Percentiles rank a stretch among this genome's conserved stretches.
Conservation (phyloP, 2,113 vertebrate genomes). For the Numenius arquata region DNA sequence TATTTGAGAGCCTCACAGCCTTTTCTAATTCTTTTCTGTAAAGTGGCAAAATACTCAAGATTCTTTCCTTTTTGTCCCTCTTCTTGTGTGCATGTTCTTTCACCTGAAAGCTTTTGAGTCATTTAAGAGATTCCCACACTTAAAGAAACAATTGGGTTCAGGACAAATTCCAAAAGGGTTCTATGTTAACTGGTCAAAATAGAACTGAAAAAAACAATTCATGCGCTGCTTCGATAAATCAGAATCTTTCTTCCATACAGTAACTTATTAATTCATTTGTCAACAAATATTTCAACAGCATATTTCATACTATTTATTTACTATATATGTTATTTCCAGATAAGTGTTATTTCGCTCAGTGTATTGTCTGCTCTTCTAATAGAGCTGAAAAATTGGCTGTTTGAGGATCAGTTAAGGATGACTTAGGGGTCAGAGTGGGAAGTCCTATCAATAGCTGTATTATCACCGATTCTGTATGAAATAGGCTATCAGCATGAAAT, state of each 20-base stretch:
- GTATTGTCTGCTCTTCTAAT: neutral
- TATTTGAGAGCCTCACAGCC: neutral
- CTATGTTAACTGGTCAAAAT: neutral
- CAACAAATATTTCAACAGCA: neutral
- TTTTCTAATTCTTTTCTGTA: neutral
- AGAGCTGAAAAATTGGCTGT: neutral
- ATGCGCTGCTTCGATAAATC: neutral
- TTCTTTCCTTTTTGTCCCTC: neutral
- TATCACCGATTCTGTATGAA: neutral
- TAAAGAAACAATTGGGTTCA: neutral
- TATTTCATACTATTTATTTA: neutral
- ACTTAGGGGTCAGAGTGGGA: neutral
- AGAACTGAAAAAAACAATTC: neutral
- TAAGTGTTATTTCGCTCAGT: neutral
- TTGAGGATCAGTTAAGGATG: neutral
- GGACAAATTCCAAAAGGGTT: neutral
- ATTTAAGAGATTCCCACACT: neutral
- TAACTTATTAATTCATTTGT: neutral
- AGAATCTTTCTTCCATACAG: neutral
- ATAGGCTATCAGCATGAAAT: neutral
- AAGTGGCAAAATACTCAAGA: neutral
- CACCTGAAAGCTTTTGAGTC: neutral
- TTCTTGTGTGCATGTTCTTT: neutral
- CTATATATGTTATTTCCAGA: neutral
- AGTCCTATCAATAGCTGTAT: rapidly evolving